Evolutionary conservation across 2,888 invertebrate genomes (phyloP).

Genomic region (Perizoma affinitatum): DNA sequence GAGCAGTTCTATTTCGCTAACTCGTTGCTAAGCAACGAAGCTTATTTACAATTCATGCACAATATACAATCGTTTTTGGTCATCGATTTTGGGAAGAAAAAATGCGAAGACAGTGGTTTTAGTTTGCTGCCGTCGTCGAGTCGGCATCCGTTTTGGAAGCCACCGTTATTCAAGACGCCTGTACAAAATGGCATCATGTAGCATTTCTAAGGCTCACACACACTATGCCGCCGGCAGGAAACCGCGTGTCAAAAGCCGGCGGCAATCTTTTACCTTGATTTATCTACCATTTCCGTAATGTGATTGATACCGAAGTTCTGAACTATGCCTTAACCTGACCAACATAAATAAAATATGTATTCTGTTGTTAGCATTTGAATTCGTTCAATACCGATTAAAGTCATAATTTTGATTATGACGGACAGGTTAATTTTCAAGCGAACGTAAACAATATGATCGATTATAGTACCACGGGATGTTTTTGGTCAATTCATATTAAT

Average conservation of each 20-base stretch:
- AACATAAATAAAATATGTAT: slow-evolving; percentile 20
- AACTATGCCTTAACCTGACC: slow-evolving; percentile 9
- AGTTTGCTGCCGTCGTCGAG: slow-evolving; percentile 9
- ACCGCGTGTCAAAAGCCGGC: no score
- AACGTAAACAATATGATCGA: slow-evolving; percentile 20
- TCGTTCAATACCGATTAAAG: neutral
- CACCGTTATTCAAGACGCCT: slow-evolving; percentile 15
- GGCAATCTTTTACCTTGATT: no score
- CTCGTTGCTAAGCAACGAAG: slow-evolving; percentile 65
- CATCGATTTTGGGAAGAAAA: slow-evolving; percentile 71
- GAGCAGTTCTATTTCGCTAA: slow-evolving; percentile 39
- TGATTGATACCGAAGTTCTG: slow-evolving; percentile 6
- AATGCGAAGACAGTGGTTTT: slow-evolving; percentile 49
- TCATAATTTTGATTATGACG: slow-evolving; percentile 18
- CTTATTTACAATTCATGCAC: slow-evolving; percentile 62
- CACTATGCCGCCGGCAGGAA: no score
- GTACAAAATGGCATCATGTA: slow-evolving; percentile 15
- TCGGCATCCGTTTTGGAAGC: slow-evolving; percentile 15
- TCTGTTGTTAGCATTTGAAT: neutral
- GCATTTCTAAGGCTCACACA: neutral
- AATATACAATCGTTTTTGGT: slow-evolving; percentile 69
- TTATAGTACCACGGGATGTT: slow-evolving; percentile 5
- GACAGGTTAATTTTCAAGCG: slow-evolving; percentile 12
- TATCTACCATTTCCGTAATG: slow-evolving; percentile 6
- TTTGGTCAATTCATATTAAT: slow-evolving; percentile 10